Conservation (phyloP, 2,888 invertebrate species). For the Troglohyphantes excavatus region DNA sequence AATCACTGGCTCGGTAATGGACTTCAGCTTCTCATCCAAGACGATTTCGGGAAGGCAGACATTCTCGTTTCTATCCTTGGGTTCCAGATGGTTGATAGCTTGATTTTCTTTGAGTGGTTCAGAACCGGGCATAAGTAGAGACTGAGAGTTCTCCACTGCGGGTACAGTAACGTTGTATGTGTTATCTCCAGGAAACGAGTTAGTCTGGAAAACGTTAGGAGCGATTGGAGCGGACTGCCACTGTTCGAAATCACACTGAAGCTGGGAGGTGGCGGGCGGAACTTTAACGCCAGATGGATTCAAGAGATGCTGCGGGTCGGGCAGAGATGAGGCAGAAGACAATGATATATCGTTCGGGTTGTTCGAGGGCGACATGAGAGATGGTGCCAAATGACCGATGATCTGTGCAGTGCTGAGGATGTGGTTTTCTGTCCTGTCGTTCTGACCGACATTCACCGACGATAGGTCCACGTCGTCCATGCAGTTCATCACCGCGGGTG, state of each 20-base stretch:
- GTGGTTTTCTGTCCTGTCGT: conserved; percentile 79
- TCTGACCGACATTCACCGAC: conserved; percentile 53
- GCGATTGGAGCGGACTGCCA: conserved; percentile 49
- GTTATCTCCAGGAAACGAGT: neutral
- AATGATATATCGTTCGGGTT: conserved; percentile 62
- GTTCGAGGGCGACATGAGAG: conserved; percentile 58
- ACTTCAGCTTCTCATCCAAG: neutral
- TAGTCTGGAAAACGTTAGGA: neutral
- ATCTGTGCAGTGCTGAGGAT: conserved; percentile 74
- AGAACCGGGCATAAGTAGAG: conserved; percentile 7
- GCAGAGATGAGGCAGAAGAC: conserved; percentile 68
- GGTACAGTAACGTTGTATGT: neutral
- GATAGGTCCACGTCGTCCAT: conserved; percentile 57
- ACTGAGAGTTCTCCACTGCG: conserved; percentile 36
- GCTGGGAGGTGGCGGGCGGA: conserved; percentile 41
- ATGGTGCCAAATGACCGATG: conserved; percentile 60
- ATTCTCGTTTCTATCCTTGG: conserved; percentile 50
- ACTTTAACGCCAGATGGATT: conserved; percentile 45
- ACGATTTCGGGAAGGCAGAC: neutral
- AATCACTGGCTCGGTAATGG: neutral
- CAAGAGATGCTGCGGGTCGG: conserved; percentile 46
- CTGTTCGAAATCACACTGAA: conserved; percentile 29
- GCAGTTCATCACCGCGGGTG: conserved; percentile 68
- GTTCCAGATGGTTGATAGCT: conserved; percentile 34
- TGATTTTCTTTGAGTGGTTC: conserved; percentile 39